Evolutionary conservation across 2,797 vertebrate species (phyloP).

Genomic region (Oophaga sylvatica): DNA sequence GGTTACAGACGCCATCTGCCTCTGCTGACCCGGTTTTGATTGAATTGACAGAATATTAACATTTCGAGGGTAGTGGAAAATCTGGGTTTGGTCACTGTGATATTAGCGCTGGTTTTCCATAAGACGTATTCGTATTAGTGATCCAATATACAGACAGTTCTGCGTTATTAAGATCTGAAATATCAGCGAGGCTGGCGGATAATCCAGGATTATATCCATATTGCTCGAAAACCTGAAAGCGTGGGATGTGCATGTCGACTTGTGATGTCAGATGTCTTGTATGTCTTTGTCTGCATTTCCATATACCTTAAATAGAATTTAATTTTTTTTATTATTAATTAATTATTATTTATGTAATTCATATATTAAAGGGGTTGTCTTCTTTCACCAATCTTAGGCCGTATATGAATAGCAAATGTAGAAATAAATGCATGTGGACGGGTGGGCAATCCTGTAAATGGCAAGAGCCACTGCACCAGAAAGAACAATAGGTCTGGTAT

Average conservation of each 20-base stretch:
- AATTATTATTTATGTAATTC: too few species aligned
- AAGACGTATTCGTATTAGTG: background rate
- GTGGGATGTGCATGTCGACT: background rate
- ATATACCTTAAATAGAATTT: too few species aligned
- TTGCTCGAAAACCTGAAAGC: background rate
- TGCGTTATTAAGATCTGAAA: background rate
- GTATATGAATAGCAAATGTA: too few species aligned
- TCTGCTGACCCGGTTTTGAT: slow-evolving; percentile 32
- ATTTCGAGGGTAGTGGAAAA: background rate
- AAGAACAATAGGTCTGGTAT: too few species aligned
- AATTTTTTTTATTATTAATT: too few species aligned
- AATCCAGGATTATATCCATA: slow-evolving; percentile 3
- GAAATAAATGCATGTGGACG: too few species aligned
- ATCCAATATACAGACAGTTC: background rate
- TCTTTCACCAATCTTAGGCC: too few species aligned
- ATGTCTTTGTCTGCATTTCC: too few species aligned
- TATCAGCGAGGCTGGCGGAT: background rate
- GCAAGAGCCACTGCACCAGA: too few species aligned
- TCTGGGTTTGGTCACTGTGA: background rate
- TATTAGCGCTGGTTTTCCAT: slow-evolving; percentile 14
- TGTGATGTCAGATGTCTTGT: background rate
- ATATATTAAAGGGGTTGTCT: too few species aligned
- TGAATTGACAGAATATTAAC: slow-evolving; percentile 40
- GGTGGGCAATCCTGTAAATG: too few species aligned
- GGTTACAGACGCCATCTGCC: slow-evolving; percentile 21